Evolutionary conservation across 2,888 invertebrate species (phyloP), one percentile per base, ranked within the genome.

Genomic region (Eupithecia tripunctaria): DNA sequence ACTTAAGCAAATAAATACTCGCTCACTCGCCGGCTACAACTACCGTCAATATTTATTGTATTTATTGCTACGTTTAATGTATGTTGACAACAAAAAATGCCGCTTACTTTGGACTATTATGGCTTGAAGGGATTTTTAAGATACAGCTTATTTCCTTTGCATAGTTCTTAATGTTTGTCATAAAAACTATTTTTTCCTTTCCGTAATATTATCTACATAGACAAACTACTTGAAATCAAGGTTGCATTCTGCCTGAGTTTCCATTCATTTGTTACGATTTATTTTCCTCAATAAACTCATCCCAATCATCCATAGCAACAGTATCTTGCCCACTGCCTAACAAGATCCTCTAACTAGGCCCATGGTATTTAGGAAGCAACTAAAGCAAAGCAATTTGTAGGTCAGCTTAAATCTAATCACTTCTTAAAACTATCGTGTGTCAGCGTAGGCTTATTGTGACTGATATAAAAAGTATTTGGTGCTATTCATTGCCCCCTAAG

Each of bases 1-100:
- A 94, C 92, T 94, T 94, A 91, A 94, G 90, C 91, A 90, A 94
- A 93, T 93, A 91, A 93, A 91, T 85, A 87, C 85, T 81, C 80
- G 82, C 86, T 83, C 56, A 56, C 56, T 56, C 56, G 81, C 83
- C 86, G 83, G 84, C 85, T 84, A 81, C 84, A 82, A 86, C 82
- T 80, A 85, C 83, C 67, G 86, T 84, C 86, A 88, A 89, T 87
- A 89, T 82, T 86, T 80, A 81, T 82, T 82, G 82, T 84, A 82
- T 83, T 82, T 77, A 78, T 72, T 67, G 59, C n/a, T 64, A 56
- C 32, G 38, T 65, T 66, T 60, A 68, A 68, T 71, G 56, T 43
- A n/a, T 62, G 62, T 32, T 62, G 59, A 51, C 47, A n/a, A n/a
- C 43, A 21, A 51, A 12, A 47, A 51, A 51, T 51, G 21, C n/a